A percentile compares a stretch with the other conserved stretches of the same genome.
These are phyloP conservation scores for Uropetala carovei DNA, from an alignment of 2,888 invertebrate species.

Conservation along the genomic window DNA sequence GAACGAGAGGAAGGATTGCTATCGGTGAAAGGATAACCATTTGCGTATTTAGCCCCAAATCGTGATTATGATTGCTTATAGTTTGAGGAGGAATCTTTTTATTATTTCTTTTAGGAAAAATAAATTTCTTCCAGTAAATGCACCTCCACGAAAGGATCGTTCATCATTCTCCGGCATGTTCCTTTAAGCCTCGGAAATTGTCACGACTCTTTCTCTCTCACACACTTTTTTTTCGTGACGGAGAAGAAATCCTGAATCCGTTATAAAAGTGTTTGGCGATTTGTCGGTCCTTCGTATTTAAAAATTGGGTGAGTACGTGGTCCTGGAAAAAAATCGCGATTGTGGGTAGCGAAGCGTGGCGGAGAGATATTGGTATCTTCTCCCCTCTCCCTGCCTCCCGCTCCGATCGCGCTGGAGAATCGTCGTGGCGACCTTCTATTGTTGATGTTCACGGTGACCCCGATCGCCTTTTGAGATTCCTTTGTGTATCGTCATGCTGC, in stretches of 20 bases:
- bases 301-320: neutral
- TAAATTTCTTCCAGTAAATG: too few relatives aligned
- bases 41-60: too few relatives aligned
- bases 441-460: constrained; percentile 43
- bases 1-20: too few relatives aligned
- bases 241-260: neutral
- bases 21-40: too few relatives aligned
- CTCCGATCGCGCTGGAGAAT: neutral
- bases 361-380: neutral
- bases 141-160: too few relatives aligned
- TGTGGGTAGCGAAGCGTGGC: neutral
- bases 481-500: neutral
- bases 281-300: neutral
- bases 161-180: too few relatives aligned
- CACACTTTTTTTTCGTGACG: neutral
- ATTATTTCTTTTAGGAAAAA: too few relatives aligned
- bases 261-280: neutral
- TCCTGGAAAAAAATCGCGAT: neutral
- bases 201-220: too few relatives aligned
- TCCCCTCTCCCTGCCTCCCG: neutral
- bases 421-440: constrained; percentile 30
- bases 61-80: too few relatives aligned
- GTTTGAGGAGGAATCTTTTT: too few relatives aligned
- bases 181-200: too few relatives aligned
- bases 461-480: constrained; percentile 25